phyloP scores from a whole-genome alignment of 92 coral and sea anemone species.

The Pocillopora grandis region DNA sequence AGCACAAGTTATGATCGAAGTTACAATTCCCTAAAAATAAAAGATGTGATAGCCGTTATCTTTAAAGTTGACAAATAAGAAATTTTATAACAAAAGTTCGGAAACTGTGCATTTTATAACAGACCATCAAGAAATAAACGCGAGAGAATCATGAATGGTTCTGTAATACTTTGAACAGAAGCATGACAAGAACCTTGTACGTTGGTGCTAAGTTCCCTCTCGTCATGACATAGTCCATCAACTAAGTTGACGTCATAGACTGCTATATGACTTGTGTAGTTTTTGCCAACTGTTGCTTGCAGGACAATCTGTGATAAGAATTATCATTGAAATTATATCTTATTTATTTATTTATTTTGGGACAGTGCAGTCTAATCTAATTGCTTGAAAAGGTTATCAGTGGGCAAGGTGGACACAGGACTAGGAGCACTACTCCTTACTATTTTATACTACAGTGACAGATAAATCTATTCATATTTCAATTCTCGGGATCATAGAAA shows the following conservation, averaged over 20 bases:
- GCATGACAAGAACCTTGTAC: background rate
- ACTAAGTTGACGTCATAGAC: constrained; percentile 30
- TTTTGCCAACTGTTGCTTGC: constrained; percentile 12
- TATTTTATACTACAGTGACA: no score
- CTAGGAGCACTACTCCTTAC: no score
- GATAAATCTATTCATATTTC: no score
- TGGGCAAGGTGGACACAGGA: no score
- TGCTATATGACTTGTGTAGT: background rate
- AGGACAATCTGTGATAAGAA: background rate
- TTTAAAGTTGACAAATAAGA: no score
- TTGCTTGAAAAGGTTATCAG: no score
- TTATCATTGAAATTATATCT: background rate
- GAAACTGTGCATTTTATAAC: no score
- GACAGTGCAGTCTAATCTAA: no score
- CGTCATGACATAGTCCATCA: constrained; percentile 8
- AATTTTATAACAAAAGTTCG: no score
- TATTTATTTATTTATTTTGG: background rate
- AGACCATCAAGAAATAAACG: no score
- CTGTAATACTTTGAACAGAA: background rate
- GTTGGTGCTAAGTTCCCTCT: background rate
- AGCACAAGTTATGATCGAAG: constrained; percentile 31
- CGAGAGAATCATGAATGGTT: no score
- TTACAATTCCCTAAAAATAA: constrained; percentile 33
- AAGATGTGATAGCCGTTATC: background rate
- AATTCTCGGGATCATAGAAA: no score